Evolutionary conservation across 2,888 invertebrate genomes (phyloP), one percentile per base, ranked within the genome.

Genomic region (Trichogramma evanescens): DNA sequence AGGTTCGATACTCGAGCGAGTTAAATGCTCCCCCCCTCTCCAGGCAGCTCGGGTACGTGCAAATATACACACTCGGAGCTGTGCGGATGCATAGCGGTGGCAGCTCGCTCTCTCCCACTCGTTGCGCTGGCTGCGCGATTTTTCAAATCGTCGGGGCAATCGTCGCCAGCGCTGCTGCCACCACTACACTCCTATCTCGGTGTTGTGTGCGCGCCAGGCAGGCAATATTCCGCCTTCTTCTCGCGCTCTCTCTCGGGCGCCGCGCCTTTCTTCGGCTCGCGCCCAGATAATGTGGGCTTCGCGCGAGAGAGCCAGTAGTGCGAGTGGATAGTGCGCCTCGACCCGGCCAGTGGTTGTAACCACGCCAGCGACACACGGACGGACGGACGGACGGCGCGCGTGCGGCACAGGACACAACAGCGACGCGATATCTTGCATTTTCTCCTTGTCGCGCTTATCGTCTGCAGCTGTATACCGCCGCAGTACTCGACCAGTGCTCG

Each of bases 101-200:
- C 43, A 40, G 52, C 44, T 49, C 54, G 57, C 50, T 58, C 56
- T 42, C 45, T 43, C 43, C 59, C 59, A 62, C 62, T 63, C 66
- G 59, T 64, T 61, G 55, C 50, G 63, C 68, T 69, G 68, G 63
- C 63, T 62, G 66, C 67, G 67, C 67, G 67, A 68, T 67, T 68
- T 67, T 68, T 66, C 64, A 65, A 65, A 65, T 65, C 63, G 61
- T 63, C 61, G 56, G 62, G 62, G 63, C 60, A 63, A 63, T 63
- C 63, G 63, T 63, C 63, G 63, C 60, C 57, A 53, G 51, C 52
- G 57, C 53, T 42, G 52, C 52, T 65, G 60, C 64, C 65, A 58
- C 62, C 66, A 63, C 63, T 57, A 9, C 59, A 45, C 57, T 61
- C 48, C 56, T 52, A 54, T 56, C 54, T 56, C 59, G 56, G 50